phyloP scores from a whole-genome alignment of 2,888 invertebrate genomes.

The Nebria brevicollis region DNA sequence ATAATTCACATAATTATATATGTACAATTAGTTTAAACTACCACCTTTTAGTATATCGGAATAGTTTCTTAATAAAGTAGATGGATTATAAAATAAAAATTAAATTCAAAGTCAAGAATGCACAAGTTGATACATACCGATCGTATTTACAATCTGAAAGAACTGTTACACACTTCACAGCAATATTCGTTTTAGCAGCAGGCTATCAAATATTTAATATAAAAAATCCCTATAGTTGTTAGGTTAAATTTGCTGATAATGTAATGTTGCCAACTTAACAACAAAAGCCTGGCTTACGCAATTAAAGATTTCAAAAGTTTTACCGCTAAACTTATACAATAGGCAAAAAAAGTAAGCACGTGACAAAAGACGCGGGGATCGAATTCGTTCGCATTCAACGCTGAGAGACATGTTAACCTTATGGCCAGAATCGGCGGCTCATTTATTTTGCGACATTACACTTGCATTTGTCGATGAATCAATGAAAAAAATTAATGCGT shows the following conservation, averaged over 20 bases:
- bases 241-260: background rate
- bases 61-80: slow-evolving; percentile 27
- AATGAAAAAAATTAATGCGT: too few relatives aligned
- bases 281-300: too few relatives aligned
- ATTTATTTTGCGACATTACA: too few relatives aligned
- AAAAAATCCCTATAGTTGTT: background rate
- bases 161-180: slow-evolving; percentile 32
- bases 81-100: slow-evolving; percentile 11
- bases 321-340: too few relatives aligned
- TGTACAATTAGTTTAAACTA: slow-evolving; percentile 5
- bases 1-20: slow-evolving; percentile 37
- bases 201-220: background rate
- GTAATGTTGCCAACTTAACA: background rate
- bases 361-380: too few relatives aligned
- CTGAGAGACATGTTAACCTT: too few relatives aligned
- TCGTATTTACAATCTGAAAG: slow-evolving; percentile 46
- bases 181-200: background rate
- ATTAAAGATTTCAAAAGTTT: too few relatives aligned
- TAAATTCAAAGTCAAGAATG: slow-evolving; percentile 14
- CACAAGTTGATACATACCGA: slow-evolving; percentile 41
- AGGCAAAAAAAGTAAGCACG: too few relatives aligned
- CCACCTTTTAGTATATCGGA: slow-evolving; percentile 24
- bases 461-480: too few relatives aligned
- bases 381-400: too few relatives aligned
- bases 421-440: too few relatives aligned